These are phyloP conservation scores for Drosophila macrospina DNA, from an alignment of 2,888 invertebrate species.

Conservation along the genomic window DNA sequence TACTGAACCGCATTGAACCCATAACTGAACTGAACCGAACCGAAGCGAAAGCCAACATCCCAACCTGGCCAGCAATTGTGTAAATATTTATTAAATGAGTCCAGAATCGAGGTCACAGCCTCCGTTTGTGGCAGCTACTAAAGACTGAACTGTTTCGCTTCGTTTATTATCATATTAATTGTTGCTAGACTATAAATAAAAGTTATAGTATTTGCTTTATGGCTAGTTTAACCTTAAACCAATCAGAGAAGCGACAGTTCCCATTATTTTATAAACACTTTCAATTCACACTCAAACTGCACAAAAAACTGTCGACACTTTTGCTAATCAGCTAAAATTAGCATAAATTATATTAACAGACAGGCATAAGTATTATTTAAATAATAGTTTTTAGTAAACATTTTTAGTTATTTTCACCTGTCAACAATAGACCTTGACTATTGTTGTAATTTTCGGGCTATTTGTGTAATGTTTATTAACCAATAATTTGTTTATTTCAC, in stretches of 20 bases:
- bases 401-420: constrained; percentile 20
- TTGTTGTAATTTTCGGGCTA: constrained; percentile 8
- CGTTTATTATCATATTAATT: constrained; percentile 8
- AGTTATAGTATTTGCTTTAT: constrained; percentile 49
- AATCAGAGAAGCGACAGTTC: constrained; percentile 10
- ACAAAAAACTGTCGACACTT: constrained; percentile 3
- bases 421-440: constrained; percentile 26
- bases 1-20: constrained; percentile 24
- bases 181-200: constrained; percentile 54
- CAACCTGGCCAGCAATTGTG: constrained; percentile 51
- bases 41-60: constrained; percentile 20
- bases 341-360: constrained; percentile 1
- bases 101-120: constrained; percentile 13
- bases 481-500: constrained; percentile 17
- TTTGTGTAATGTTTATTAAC: constrained; percentile 12
- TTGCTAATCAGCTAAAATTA: constrained; percentile 22
- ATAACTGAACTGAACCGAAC: constrained; percentile 10
- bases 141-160: constrained; percentile 38
- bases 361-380: constrained; percentile 14
- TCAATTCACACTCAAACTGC: not conserved
- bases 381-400: constrained; percentile 5
- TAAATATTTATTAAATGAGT: constrained; percentile 68
- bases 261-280: constrained; percentile 17
- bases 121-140: constrained; percentile 33
- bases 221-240: constrained; percentile 26